Evolutionary conservation across 2,113 vertebrate species (phyloP), one percentile per base, ranked within the genome.

Genomic region (Edolisoma coerulescens): DNA sequence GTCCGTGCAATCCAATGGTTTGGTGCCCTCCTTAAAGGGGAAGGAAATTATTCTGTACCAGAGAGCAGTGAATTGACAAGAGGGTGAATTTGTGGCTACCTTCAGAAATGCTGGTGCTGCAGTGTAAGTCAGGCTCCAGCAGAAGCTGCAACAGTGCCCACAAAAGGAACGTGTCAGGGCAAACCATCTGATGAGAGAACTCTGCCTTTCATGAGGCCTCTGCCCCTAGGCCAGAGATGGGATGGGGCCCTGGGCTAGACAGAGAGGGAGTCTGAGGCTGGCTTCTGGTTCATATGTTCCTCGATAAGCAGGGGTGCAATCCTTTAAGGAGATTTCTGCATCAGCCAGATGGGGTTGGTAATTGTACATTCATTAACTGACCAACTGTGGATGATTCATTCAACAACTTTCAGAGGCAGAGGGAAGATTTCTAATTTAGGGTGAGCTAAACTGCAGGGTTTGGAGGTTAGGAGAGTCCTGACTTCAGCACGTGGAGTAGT

Each of bases 321-420:
- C 56, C 56, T 71, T 1, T 15, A 45, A 35, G 45, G 71, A 49
- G 69, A 23, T 78, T 90, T 70, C 77, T 81, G 69, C 54, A 77
- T 21, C 42, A 81, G 73, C 47, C 68, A 47, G 69, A 10, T 67
- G 39, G 41, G 42, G 19, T 63, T 59, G 39, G 64, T 65, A 37
- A 30, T 50, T 67, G 37, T 59, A 28, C 7, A 0, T 47, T 81
- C 69, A 70, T 81, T 75, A 59, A 45, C 56, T 87, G 91, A 42
- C 54, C 73, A 35, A 4, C 65, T 67, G 47, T 35, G 30, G 52
- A 5, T 93, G 87, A 91, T 77, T 95, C 68, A 71, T 93, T 63
- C 50, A 47, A 52, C 73, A 59, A 1, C 41, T 93, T 45, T 50
- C 6, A 3, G 47, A 60, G 47, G 39, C 39, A 63, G 21, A 81